These are phyloP conservation scores for Andricus quercusramuli DNA, from an alignment of 2,888 invertebrate species.

Conservation along the genomic window DNA sequence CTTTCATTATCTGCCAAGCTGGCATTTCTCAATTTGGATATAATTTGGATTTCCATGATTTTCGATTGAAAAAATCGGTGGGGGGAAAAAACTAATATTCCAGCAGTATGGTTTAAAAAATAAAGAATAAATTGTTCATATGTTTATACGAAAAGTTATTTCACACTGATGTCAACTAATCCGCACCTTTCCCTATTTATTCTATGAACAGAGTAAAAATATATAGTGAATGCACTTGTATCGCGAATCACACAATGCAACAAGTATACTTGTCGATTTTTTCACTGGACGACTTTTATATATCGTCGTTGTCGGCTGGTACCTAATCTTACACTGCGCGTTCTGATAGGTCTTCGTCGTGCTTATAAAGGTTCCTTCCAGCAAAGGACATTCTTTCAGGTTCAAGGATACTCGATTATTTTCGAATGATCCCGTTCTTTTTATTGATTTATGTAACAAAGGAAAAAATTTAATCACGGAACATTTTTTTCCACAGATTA, in stretches of 20 bases:
- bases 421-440: not conserved
- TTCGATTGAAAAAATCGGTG: not conserved
- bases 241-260: constrained; percentile 27
- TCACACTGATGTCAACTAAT: not conserved
- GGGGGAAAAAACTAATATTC: not conserved
- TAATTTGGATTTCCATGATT: constrained; percentile 58
- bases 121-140: constrained; percentile 2
- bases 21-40: constrained; percentile 51
- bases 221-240: constrained; percentile 23
- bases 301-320: constrained; percentile 62
- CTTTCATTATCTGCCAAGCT: constrained; percentile 58
- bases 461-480: too few species aligned
- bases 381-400: constrained; percentile 69
- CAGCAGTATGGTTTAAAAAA: not conserved
- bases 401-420: constrained; percentile 61
- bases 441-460: not conserved
- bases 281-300: constrained; percentile 47
- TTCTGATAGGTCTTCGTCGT: constrained; percentile 68
- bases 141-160: not conserved
- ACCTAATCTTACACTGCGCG: constrained; percentile 67
- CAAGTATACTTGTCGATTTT: constrained; percentile 19
- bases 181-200: constrained; percentile 21
- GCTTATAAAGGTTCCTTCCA: constrained; percentile 71
- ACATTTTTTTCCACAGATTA: too few species aligned
- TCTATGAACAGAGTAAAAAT: constrained; percentile 7